Evolutionary conservation across 1,140 invertebrate genomes (phyloP).

Genomic region (Cotesia typhae): DNA sequence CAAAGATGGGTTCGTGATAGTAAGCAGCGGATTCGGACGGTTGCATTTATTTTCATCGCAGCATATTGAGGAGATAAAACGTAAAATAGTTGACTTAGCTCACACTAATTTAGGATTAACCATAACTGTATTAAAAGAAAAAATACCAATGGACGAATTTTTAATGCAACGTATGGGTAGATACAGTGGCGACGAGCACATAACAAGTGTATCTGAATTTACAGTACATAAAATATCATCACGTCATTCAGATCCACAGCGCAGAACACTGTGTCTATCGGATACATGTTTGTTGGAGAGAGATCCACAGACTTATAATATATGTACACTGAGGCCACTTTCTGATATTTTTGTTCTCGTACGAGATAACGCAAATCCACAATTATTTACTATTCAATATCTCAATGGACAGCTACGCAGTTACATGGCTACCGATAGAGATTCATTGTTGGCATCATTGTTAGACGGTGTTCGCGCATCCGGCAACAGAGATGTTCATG

Average conservation of each 20-base stretch:
- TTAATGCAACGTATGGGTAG: slow-evolving; percentile 87
- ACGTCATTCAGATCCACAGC: slow-evolving; percentile 80
- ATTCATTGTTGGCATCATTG: slow-evolving; percentile 93
- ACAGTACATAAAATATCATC: slow-evolving; percentile 85
- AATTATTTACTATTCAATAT: slow-evolving; percentile 94
- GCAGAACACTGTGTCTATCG: slow-evolving; percentile 92
- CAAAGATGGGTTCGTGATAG: slow-evolving; percentile 86
- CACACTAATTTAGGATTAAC: slow-evolving; percentile 82
- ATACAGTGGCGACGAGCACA: slow-evolving; percentile 82
- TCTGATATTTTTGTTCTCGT: slow-evolving; percentile 92
- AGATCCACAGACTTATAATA: slow-evolving; percentile 94
- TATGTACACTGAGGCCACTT: slow-evolving; percentile 88
- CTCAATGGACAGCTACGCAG: slow-evolving; percentile 87
- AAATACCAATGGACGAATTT: slow-evolving; percentile 87
- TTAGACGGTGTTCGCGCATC: slow-evolving; percentile 95
- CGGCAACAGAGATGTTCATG: slow-evolving; percentile 97
- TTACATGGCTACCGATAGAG: slow-evolving; percentile 90
- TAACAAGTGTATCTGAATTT: slow-evolving; percentile 93
- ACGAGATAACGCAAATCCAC: slow-evolving; percentile 88
- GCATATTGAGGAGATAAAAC: slow-evolving; percentile 85
- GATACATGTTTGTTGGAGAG: slow-evolving; percentile 95
- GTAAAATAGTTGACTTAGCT: slow-evolving; percentile 84
- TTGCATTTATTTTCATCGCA: slow-evolving; percentile 89
- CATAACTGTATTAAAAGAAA: slow-evolving; percentile 82
- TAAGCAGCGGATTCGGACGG: slow-evolving; percentile 85